phyloP scores from a whole-genome alignment of 1,140 invertebrate genomes.

The Spodoptera litura region DNA sequence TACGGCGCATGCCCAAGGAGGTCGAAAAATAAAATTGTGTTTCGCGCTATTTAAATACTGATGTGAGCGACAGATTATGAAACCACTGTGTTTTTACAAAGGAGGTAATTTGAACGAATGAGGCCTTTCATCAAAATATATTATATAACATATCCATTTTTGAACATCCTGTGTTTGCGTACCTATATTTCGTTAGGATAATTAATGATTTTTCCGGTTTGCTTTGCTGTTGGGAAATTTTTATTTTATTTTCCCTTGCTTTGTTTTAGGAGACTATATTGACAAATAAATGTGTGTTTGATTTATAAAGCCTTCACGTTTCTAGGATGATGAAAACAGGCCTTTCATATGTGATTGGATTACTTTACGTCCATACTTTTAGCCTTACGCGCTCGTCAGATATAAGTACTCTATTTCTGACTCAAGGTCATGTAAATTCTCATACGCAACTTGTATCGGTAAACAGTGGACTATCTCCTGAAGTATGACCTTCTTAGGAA shows the following conservation, averaged over 20 bases:
- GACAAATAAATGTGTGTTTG: no score
- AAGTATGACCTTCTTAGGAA: no score
- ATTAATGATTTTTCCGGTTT: conserved; percentile 9
- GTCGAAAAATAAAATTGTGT: conserved; percentile 70
- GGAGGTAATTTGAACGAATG: conserved; percentile 57
- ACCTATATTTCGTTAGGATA: conserved; percentile 19
- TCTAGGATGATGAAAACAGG: no score
- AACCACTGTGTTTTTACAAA: conserved; percentile 54
- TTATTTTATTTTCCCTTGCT: background rate
- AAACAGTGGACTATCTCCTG: no score
- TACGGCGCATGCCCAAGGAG: conserved; percentile 66
- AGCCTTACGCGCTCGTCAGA: no score
- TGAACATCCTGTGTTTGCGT: conserved; percentile 26
- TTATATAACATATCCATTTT: conserved; percentile 30
- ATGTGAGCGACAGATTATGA: conserved; percentile 62
- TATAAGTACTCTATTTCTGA: no score
- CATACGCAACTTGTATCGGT: no score
- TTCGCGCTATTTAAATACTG: conserved; percentile 72
- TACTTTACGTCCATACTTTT: no score
- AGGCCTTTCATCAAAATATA: conserved; percentile 51
- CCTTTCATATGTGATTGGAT: no score
- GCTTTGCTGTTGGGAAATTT: conserved; percentile 8
- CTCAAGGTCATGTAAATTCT: no score
- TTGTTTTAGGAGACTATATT: no score
- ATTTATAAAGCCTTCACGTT: no score